Evolutionary conservation across 2,888 invertebrate species (phyloP).

Genomic region (Itoplectis maculator): DNA sequence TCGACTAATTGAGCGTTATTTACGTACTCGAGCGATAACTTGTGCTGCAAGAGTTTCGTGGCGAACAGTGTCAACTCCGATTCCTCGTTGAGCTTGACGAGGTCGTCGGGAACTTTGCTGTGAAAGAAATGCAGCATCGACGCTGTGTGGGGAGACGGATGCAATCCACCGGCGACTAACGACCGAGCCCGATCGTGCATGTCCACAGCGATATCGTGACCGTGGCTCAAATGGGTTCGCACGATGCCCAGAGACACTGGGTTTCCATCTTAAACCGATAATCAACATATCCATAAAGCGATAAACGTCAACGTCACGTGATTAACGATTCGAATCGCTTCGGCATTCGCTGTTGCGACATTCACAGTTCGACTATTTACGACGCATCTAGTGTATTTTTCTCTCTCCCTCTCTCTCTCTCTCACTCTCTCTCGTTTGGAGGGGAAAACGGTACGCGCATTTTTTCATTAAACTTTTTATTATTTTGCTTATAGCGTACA

Average conservation of each 20-base stretch:
- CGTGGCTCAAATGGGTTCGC: conserved; percentile 66
- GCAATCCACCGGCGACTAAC: conserved; percentile 57
- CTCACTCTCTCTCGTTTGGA: background rate
- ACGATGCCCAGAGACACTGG: conserved; percentile 66
- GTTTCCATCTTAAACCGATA: conserved; percentile 57
- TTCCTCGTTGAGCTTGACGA: conserved; percentile 67
- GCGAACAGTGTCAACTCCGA: conserved; percentile 70
- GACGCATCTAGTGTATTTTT: conserved; percentile 14
- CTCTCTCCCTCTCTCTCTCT: no score
- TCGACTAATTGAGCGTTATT: conserved; percentile 6
- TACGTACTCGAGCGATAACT: conserved; percentile 66
- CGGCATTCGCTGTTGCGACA: background rate
- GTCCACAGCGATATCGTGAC: conserved; percentile 68
- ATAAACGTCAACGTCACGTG: conserved; percentile 7
- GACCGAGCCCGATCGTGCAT: conserved; percentile 69
- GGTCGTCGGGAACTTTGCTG: conserved; percentile 55
- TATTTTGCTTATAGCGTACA: background rate
- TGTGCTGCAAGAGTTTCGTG: conserved; percentile 70
- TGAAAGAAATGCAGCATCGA: conserved; percentile 71
- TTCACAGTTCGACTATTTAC: background rate
- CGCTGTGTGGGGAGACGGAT: conserved; percentile 67
- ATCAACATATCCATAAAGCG: conserved; percentile 15
- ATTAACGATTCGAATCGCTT: conserved; percentile 14
- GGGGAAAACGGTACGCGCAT: background rate
- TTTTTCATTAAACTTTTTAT: background rate